Conservation (phyloP, 2,113 vertebrate genomes). For the Eurypyga helias region DNA sequence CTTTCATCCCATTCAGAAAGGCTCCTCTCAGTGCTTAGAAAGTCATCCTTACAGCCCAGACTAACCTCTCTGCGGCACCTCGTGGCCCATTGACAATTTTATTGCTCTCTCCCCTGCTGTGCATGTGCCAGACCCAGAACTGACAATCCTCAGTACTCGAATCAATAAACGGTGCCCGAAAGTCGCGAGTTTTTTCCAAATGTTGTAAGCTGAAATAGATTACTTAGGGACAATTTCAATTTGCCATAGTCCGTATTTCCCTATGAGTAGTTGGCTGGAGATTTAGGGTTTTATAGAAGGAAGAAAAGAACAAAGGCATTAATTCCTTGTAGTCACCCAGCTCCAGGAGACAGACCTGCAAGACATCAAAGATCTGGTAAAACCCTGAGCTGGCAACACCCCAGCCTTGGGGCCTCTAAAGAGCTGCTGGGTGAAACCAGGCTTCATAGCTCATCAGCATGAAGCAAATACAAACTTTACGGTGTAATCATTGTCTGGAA, state of each 20-base stretch:
- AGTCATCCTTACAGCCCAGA: not conserved
- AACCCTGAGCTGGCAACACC: conserved; percentile 17
- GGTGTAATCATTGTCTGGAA: not conserved
- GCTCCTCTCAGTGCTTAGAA: not conserved
- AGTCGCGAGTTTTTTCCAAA: not conserved
- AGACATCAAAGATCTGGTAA: not conserved
- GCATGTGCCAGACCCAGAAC: not conserved
- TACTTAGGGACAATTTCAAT: not conserved
- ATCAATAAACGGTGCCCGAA: not conserved
- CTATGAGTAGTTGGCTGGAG: not conserved
- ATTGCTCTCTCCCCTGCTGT: not conserved
- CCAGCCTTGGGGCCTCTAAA: not conserved
- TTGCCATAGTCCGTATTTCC: not conserved
- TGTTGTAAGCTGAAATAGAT: not conserved
- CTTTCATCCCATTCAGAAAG: not conserved
- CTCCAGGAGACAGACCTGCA: conserved; percentile 6
- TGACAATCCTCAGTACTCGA: not conserved
- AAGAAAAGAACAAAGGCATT: not conserved
- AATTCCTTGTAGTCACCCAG: conserved; percentile 5
- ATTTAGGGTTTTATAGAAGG: not conserved
- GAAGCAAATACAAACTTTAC: conserved; percentile 23
- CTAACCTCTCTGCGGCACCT: not conserved
- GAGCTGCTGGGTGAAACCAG: not conserved
- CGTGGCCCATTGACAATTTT: not conserved
- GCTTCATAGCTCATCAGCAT: not conserved